Evolutionary conservation across 2,888 invertebrate genomes (phyloP).

Genomic region (Calameuta idolon): DNA sequence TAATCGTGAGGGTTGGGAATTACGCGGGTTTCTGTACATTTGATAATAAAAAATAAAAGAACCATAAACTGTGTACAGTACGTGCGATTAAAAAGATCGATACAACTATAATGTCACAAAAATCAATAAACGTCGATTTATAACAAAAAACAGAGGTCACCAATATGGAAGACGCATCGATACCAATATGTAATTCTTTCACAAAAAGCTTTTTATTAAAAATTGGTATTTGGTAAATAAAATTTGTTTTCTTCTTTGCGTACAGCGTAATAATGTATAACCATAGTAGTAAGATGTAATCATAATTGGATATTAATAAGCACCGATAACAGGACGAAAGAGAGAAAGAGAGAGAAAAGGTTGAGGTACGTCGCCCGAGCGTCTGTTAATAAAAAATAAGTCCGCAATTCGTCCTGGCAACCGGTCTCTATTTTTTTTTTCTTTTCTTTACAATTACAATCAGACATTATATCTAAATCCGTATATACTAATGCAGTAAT

Average conservation of each 20-base stretch:
- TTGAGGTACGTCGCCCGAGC: not conserved
- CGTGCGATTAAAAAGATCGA: too few relatives aligned
- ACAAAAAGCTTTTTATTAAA: conserved; percentile 49
- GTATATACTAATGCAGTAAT: not conserved
- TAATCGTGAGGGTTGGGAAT: too few relatives aligned
- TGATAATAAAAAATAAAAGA: too few relatives aligned
- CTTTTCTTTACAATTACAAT: not conserved
- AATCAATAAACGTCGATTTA: not conserved
- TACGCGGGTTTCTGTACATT: too few relatives aligned
- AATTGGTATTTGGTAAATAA: conserved; percentile 53
- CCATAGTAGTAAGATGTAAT: conserved; percentile 44
- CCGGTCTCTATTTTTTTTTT: not conserved
- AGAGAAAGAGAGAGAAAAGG: not conserved
- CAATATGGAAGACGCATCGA: not conserved
- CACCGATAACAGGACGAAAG: conserved; percentile 4
- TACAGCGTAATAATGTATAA: conserved; percentile 44
- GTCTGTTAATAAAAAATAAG: not conserved
- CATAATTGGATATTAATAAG: conserved; percentile 38
- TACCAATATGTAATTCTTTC: conserved; percentile 22
- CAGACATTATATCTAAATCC: not conserved
- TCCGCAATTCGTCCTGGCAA: not conserved
- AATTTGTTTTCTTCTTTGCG: conserved; percentile 45
- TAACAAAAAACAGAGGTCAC: not conserved
- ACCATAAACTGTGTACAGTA: too few relatives aligned
- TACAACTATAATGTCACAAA: too few relatives aligned